Evolutionary conservation across 1,140 invertebrate genomes (phyloP).

Genomic region (Thaumatotibia leucotreta): DNA sequence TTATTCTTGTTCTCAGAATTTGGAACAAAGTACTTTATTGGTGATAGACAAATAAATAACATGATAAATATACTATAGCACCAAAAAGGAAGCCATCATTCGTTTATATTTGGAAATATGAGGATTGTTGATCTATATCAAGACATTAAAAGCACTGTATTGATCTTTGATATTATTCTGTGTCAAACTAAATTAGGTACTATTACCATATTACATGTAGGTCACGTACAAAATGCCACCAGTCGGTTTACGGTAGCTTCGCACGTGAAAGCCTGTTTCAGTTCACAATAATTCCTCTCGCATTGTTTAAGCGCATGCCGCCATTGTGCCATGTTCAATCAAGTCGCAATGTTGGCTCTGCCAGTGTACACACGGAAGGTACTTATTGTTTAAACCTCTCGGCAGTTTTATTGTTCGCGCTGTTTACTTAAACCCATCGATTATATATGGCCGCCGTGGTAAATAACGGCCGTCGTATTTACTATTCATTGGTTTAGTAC

Average conservation of each 20-base stretch:
- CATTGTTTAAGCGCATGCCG: constrained; percentile 1
- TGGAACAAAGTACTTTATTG: too few species aligned
- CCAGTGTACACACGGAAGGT: background rate
- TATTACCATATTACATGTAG: too few species aligned
- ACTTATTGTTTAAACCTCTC: constrained; percentile 9
- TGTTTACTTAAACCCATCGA: constrained; percentile 9
- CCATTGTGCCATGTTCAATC: constrained; percentile 11
- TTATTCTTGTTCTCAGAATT: too few species aligned
- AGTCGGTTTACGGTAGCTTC: background rate
- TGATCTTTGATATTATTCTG: too few species aligned
- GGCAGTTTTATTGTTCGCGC: background rate
- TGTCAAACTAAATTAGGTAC: too few species aligned
- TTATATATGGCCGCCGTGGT: background rate
- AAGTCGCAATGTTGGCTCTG: constrained; percentile 9
- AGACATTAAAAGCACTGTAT: too few species aligned
- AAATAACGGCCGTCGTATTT: background rate
- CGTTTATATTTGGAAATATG: too few species aligned
- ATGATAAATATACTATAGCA: too few species aligned
- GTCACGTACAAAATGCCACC: background rate
- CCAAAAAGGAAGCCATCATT: too few species aligned
- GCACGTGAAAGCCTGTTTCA: background rate
- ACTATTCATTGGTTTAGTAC: background rate
- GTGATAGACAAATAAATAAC: too few species aligned
- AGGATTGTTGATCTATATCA: too few species aligned
- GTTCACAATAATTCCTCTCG: background rate